Evolutionary conservation across 2,888 invertebrate species (phyloP), one percentile per base, ranked within the genome.

Genomic region (Helicoverpa assulta): DNA sequence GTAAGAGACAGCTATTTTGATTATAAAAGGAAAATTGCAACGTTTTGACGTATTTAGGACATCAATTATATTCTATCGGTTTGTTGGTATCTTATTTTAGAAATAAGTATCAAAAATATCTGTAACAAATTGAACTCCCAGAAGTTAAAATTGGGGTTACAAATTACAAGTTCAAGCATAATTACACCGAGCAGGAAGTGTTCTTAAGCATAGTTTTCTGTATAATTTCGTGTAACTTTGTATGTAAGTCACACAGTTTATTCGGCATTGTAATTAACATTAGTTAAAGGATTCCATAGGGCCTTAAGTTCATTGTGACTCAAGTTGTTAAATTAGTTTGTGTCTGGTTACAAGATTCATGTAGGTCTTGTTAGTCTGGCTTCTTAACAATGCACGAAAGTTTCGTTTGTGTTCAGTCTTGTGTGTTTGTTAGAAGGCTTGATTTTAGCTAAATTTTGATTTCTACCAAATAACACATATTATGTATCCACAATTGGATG

Each of bases 321-420:
- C 47, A 61, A 62, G 53, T 57, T 18, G 29, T 61, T 70, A 59
- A 21, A 54, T 70, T 65, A 43, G 33, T 53, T 73, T 60, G 16
- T 2, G 21, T 1, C 14, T 53, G 26, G 69, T n/a, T 50, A 33
- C 10, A 18, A 19, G 21, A 54, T 29, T 71, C 37, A 1, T 18
- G 10, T 29, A 50, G 18, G 58, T 58, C 21, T 57, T 53, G 57
- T 74, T 71, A 21, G 59, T 43, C 50, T 5, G 19, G 33, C 16
- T 68, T 8, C 21, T 19, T 60, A 33, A 43, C 16, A 60, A 18
- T 2, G 50, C 10, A 5, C 43, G 6, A 6, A 59, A 72, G 21
- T 68, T 59, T 43, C 5, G 33, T 5, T 53, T 19, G 50, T 26
- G 37, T 21, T 12, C 40, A 59, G 10, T 26, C 6, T 40, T 18